Percentiles rank a stretch among this genome's conserved stretches.
phyloP scores from a whole-genome alignment of 2,888 invertebrate genomes.

The Ischnus inquisitorius region DNA sequence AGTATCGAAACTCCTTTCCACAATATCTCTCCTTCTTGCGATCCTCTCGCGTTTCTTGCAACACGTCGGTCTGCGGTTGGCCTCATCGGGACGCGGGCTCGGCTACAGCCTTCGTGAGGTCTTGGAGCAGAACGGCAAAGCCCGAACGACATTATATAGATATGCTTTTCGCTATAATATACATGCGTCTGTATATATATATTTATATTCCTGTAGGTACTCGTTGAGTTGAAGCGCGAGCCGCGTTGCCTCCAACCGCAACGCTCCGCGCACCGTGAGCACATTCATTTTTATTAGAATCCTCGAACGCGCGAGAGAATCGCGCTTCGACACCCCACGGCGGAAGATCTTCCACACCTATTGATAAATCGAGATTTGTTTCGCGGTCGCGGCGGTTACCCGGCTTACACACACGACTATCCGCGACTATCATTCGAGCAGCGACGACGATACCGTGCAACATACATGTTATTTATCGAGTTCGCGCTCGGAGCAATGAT shows the following conservation, averaged over 20 bases:
- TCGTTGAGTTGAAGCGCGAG: slow-evolving; percentile 27
- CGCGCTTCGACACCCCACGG: slow-evolving; percentile 26
- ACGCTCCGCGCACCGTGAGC: slow-evolving; percentile 24
- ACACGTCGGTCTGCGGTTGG: slow-evolving; percentile 60
- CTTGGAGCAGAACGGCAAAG: slow-evolving; percentile 34
- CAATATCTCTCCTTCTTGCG: slow-evolving; percentile 21
- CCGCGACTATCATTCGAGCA: not conserved
- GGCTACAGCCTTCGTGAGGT: slow-evolving; percentile 7
- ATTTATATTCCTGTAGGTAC: slow-evolving; percentile 19
- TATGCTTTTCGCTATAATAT: slow-evolving; percentile 9
- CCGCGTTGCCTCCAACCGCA: slow-evolving; percentile 44
- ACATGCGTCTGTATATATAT: too few relatives aligned
- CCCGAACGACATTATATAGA: slow-evolving; percentile 34
- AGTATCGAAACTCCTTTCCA: slow-evolving; percentile 23
- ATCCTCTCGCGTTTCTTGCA: slow-evolving; percentile 58
- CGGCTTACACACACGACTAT: slow-evolving; percentile 34
- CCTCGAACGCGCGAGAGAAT: slow-evolving; percentile 17
- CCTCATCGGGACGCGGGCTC: slow-evolving; percentile 17
- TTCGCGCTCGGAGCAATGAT: not conserved
- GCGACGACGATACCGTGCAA: not conserved
- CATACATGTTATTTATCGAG: not conserved
- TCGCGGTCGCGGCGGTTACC: slow-evolving; percentile 51
- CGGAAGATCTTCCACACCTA: slow-evolving; percentile 49
- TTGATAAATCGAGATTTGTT: slow-evolving; percentile 64
- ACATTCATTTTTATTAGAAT: slow-evolving; percentile 55